A percentile compares a stretch with the other conserved stretches of the same genome.
phyloP scores from a whole-genome alignment of 2,888 invertebrate species.

The Drosophila monieri region DNA sequence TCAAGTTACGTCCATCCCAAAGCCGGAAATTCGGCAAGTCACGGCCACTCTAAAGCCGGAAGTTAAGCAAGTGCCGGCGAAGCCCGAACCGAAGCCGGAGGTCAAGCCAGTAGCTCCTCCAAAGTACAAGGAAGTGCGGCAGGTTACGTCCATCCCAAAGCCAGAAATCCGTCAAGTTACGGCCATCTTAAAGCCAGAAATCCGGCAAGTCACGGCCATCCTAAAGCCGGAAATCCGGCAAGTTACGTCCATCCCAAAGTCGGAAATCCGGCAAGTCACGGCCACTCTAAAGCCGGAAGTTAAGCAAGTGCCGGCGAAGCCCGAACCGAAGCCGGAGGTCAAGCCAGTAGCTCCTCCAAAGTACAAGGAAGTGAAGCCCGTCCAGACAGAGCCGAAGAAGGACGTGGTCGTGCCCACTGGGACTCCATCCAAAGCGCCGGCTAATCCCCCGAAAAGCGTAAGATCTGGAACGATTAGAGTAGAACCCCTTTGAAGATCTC shows the following conservation, averaged over 20 bases:
- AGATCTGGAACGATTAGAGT: too few species aligned
- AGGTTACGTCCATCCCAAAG: neutral
- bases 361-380: neutral
- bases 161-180: neutral
- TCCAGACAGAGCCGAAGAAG: neutral
- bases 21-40: too few species aligned
- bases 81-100: neutral
- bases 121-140: neutral
- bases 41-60: too few species aligned
- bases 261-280: too few species aligned
- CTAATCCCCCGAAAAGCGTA: too few species aligned
- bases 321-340: neutral
- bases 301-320: neutral
- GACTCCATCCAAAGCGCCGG: too few species aligned
- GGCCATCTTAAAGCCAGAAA: neutral
- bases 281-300: too few species aligned
- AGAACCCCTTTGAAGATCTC: too few species aligned
- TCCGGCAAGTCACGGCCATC: neutral
- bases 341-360: neutral
- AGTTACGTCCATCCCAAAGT: neutral
- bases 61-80: neutral
- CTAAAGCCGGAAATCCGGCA: neutral
- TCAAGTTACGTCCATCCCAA: neutral
- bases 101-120: neutral
- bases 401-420: too few species aligned